Percentiles rank a stretch among this genome's conserved stretches.
Conservation (phyloP, 2,113 vertebrate genomes). For the Psilopogon haemacephalus region DNA sequence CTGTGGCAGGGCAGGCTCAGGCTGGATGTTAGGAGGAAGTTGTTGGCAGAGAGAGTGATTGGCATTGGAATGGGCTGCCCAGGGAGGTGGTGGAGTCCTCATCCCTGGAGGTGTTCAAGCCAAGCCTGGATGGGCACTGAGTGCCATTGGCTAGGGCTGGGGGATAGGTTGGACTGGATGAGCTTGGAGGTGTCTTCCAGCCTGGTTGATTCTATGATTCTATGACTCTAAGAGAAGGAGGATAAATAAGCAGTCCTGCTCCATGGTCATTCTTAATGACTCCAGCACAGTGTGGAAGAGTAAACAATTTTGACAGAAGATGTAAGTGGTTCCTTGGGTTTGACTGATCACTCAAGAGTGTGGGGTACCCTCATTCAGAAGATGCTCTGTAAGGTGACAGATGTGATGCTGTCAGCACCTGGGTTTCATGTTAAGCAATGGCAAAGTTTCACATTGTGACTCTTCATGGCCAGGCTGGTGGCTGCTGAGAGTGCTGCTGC, state of each 20-base stretch:
- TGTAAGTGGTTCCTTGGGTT: slow-evolving; percentile 75
- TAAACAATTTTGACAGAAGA: slow-evolving; percentile 81
- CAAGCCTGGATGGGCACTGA: too few species aligned
- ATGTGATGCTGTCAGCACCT: slow-evolving; percentile 20
- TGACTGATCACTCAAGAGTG: slow-evolving; percentile 73
- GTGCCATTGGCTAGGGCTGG: too few species aligned
- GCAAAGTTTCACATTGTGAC: rapidly evolving
- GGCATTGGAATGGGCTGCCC: too few species aligned
- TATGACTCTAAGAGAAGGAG: slow-evolving; percentile 76
- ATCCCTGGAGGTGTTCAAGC: too few species aligned
- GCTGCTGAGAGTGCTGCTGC: neutral
- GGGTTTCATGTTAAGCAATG: neutral
- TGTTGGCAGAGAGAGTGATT: too few species aligned
- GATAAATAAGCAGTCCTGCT: slow-evolving; percentile 72
- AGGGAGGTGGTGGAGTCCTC: too few species aligned
- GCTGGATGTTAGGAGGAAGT: too few species aligned
- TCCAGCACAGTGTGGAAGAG: slow-evolving; percentile 79
- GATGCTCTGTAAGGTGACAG: slow-evolving; percentile 56
- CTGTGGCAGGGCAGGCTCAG: too few species aligned
- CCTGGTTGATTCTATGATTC: too few species aligned
- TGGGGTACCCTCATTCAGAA: slow-evolving; percentile 66
- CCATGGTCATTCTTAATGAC: slow-evolving; percentile 69
- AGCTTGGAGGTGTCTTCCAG: too few species aligned
- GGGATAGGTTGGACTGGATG: too few species aligned
- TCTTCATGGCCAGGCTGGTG: neutral